Evolutionary conservation across 2,113 vertebrate genomes (phyloP), one percentile per base, ranked within the genome.

Genomic region (Proteles cristata): DNA sequence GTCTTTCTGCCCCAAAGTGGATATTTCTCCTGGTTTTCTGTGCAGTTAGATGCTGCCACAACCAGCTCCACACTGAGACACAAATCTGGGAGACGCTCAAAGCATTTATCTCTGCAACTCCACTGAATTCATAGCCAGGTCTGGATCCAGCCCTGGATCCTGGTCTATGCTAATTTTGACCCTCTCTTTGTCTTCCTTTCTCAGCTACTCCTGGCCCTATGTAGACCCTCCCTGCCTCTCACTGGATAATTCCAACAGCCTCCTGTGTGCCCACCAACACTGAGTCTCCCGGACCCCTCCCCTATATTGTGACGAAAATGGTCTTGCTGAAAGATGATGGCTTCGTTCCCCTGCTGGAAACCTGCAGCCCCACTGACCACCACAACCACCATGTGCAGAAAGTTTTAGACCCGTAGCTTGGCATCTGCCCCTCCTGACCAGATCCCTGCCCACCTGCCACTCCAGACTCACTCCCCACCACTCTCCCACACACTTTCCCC

Each of bases 401-500:
- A n/a, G 19, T 21, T 17, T 19, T 0, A 50, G 31, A 25, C 0
- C 6, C 45, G 11, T 39, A 12, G 39, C 21, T 9, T 53, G n/a
- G 69, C 17, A 11, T 14, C 23, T 35, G 53, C 25, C 23, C 39
- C 39, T 10, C 21, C 45, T 12, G n/a, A 43, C 28, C 21, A 7
- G 17, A 15, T 2, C 8, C 26, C 7, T 12, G 1, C 15, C 7
- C 0, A 0, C 7, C 4, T 0, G 74, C 53, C 33, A 0, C 55
- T 16, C 35, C 2, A 11, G 63, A 33, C 12, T 28, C 11, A 0
- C 63, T 12, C 35, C 5, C 50, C 65, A 33, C 17, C 4, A 2
- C 50, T 33, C 73, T 25, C 50, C 69, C 39, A 11, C 2, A 1
- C 4, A 2, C 50, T 33, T 63, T 25, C 50, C 69, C 39, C 16